Evolutionary conservation across 2,113 vertebrate genomes (phyloP).

Genomic region (Plotosus lineatus): DNA sequence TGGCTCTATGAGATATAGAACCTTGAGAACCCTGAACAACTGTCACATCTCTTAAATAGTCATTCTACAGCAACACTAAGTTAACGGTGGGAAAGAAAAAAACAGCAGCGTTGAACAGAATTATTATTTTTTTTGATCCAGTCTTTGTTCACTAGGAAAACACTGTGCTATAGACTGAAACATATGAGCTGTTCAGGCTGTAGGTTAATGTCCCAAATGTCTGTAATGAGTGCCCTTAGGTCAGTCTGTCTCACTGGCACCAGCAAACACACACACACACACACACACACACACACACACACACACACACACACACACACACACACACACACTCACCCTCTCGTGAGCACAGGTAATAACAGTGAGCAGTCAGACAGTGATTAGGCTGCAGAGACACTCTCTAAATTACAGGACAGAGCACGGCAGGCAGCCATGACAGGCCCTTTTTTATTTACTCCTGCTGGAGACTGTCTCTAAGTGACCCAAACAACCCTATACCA

Average conservation of each 20-base stretch:
- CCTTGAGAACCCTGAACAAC: background rate
- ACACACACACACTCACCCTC: slow-evolving; percentile 48
- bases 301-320: slow-evolving; percentile 35
- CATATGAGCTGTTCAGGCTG: slow-evolving; percentile 24
- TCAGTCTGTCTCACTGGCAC: slow-evolving; percentile 51
- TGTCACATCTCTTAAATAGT: background rate
- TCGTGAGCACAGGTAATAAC: slow-evolving; percentile 67
- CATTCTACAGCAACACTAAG: background rate
- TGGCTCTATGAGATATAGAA: background rate
- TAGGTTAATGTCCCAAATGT: slow-evolving; percentile 38
- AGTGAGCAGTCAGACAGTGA: slow-evolving; percentile 65
- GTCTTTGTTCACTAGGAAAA: slow-evolving; percentile 14
- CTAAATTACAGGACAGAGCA: slow-evolving; percentile 75
- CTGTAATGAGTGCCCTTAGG: slow-evolving; percentile 54
- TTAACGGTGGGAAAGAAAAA: background rate
- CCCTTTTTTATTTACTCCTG: slow-evolving; percentile 64
- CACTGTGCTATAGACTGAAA: slow-evolving; percentile 10
- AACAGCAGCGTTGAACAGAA: background rate
- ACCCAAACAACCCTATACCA: slow-evolving; percentile 54
- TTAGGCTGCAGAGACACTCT: slow-evolving; percentile 68
- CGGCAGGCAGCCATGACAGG: slow-evolving; percentile 67
- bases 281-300: slow-evolving; percentile 42
- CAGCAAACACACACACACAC: slow-evolving; percentile 36
- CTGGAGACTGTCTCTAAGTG: slow-evolving; percentile 70
- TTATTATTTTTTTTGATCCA: background rate